A percentile compares a stretch with the other conserved stretches of the same genome.
Evolutionary conservation across 2,888 invertebrate species (phyloP).

Genomic region (Drosophila trichaetosa): DNA sequence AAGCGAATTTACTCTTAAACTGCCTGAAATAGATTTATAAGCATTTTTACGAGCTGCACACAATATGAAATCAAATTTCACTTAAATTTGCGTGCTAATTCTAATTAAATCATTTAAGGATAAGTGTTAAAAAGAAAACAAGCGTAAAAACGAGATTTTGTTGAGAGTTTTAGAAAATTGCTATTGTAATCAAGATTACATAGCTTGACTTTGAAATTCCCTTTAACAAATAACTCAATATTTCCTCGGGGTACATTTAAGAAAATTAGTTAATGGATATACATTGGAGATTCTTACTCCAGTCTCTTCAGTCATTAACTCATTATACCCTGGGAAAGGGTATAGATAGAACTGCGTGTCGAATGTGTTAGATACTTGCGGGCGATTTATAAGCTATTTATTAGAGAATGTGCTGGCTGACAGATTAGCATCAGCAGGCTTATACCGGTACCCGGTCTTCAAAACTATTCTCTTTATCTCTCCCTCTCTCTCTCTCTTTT

Average conservation of each 20-base stretch:
- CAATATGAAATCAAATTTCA: not conserved
- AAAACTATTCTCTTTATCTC: conserved; percentile 2
- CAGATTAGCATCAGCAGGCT: conserved; percentile 40
- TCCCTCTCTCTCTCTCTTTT: conserved; percentile 14
- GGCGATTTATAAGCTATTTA: conserved; percentile 66
- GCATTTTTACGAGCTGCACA: not conserved
- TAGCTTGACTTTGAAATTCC: not conserved
- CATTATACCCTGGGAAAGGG: conserved; percentile 2
- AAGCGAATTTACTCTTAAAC: conserved; percentile 29
- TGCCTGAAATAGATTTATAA: not conserved
- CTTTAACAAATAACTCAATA: not conserved
- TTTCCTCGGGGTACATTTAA: not conserved
- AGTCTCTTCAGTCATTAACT: not conserved
- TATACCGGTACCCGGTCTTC: conserved; percentile 37
- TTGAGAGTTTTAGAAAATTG: not conserved
- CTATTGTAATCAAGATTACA: not conserved
- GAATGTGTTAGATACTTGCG: conserved; percentile 60
- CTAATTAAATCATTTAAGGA: conserved; percentile 13
- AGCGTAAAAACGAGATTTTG: not conserved
- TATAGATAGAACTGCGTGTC: conserved; percentile 51
- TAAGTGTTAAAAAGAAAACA: not conserved
- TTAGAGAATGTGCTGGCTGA: conserved; percentile 56
- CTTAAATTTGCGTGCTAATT: conserved; percentile 10
- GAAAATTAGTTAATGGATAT: not conserved
- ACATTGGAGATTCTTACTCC: not conserved